Base-by-base conservation (phyloP, 30 jellyfish, hydroid and myxozoan genomes). In the Aurelia coerulea region DNA sequence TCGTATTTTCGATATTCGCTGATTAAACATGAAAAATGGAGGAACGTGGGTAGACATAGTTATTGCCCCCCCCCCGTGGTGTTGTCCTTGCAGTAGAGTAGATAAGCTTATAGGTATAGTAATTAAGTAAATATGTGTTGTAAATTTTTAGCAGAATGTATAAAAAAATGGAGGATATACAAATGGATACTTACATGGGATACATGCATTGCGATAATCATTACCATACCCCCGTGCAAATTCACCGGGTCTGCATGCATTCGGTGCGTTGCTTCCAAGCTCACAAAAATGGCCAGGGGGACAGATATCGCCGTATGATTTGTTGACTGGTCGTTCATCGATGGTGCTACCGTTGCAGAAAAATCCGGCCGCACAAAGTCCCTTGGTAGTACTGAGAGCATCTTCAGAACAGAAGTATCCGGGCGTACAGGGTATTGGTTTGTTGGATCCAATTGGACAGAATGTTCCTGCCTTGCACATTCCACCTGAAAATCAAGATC, bases 211-310 rank as follows among this genome's bases (percentile, higher is more conserved):
- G 67, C 93, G 86, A 68, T 84, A 71, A 53, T 84, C 88, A 84
- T 95, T 95, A n/a, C 97, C 99, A 85, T 67, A 89, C 51, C 99
- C 99, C 68, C 91, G 60, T 37, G 97, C 99, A 90, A 89, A 95
- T 59, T 89, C 85, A 19, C 99, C 99, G 7, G 92, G 92, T 54
- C 91, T 73, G 60, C 99, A 95, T 3, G 99, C 96, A 32, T 85
- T 85, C 18, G 99, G 97, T 49, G 97, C 97, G 29, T 68, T 76
- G 86, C 97, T 84, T 2, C 97, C 97, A 41, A 62, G 76, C 63
- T 85, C 97, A 67, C 99, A 95, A 64, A 31, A 95, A 79, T 95
- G 96, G 11, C 99, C 99, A 17, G 97, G 97, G 65, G 97, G 97
- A 77, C 99, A 95, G 23, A 95, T 95, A 68, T 95, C 97, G 10